phyloP scores from a whole-genome alignment of 2,113 vertebrate species.

The Glareola pratincola region DNA sequence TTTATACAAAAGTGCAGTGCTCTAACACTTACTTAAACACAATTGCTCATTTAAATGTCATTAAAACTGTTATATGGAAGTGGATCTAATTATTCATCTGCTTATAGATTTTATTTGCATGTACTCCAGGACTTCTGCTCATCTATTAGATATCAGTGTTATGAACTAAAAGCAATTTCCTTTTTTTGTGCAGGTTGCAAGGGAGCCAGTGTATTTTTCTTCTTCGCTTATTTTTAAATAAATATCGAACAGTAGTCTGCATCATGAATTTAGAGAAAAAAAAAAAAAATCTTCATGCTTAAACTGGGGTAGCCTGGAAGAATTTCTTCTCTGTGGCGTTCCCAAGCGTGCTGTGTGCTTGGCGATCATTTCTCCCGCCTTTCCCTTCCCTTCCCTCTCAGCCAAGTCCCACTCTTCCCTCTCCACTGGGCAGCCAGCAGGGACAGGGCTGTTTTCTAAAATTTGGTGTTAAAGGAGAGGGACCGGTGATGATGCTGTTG shows the following conservation, averaged over 20 bases:
- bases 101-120: neutral
- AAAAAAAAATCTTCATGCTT: neutral
- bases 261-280: constrained; percentile 8
- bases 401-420: neutral
- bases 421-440: neutral
- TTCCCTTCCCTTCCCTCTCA: neutral
- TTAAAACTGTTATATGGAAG: neutral
- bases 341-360: neutral
- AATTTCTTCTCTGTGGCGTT: neutral
- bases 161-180: neutral
- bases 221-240: constrained; percentile 37
- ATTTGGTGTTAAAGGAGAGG: neutral
- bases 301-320: neutral
- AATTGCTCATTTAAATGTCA: neutral
- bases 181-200: constrained; percentile 13
- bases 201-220: constrained; percentile 3
- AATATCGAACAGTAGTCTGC: neutral
- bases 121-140: neutral
- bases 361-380: neutral
- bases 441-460: neutral
- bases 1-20: neutral
- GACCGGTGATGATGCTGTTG: too few species aligned
- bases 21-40: neutral
- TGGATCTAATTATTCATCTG: neutral
- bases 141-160: neutral